Evolutionary conservation across 2,113 vertebrate genomes (phyloP), one percentile per base, ranked within the genome.

Genomic region (Pitta sordida): DNA sequence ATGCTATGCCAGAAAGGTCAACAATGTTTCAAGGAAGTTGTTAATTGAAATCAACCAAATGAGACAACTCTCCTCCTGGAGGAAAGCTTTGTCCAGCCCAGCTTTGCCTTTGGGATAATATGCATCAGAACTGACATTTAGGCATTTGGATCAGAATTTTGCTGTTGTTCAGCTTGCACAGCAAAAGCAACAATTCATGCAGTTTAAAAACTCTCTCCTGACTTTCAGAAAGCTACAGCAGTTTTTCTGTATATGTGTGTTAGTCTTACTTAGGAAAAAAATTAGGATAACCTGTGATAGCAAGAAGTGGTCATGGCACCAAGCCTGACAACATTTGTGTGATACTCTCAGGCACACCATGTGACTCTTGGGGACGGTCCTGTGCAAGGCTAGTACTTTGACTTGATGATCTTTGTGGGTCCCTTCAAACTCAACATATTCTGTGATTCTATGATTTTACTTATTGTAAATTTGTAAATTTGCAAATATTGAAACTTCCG

Each of bases 1-100:
- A 58, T 87, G 26, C 92, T 69, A 83, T 67, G 60, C 83, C 77
- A 92, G 71, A 95, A 95, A 97, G 97, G 96, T 97, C 96, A 95
- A 65, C 74, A 76, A 20, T 53, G 64, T 94, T 96, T 94, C 88
- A 93, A 92, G 93, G 91, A 96, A 96, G 92, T 94, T 96, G 90
- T 92, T 96, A 95, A 96, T 96, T 95, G 91, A 97, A 96, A 93
- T 92, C 83, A 94, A 86, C 90, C 87, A 94, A 97, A 97, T 48
- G 96, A 96, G 92, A 94, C 91, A 91, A 93, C 87, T 92, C 73
- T 93, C 62, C 76, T 94, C 88, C 80, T 58, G 68, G 39, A 90
- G 85, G 75, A 93, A 96, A 92, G 80, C 39, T 83, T 68, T 69
- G 43, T 73, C 64, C 32, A 75, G 60, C 24, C 15, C 11, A 85